Evolutionary conservation across 2,888 invertebrate species (phyloP).

Genomic region (Julus scandinavius): DNA sequence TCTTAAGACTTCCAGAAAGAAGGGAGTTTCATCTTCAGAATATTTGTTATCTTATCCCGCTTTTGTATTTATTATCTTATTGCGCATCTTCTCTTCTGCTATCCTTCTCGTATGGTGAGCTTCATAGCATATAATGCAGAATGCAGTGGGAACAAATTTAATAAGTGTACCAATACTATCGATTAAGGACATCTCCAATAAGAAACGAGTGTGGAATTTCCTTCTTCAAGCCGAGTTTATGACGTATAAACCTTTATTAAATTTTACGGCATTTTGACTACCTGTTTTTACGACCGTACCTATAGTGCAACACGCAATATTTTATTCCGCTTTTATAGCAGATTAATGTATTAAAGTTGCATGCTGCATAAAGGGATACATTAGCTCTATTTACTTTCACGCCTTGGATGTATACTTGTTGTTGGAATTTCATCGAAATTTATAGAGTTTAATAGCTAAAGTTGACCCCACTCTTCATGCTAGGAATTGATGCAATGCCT

Average conservation of each 20-base stretch:
- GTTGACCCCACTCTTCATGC: background rate
- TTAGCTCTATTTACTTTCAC: background rate
- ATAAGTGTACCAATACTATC: background rate
- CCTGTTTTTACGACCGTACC: background rate
- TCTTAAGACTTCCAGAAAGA: background rate
- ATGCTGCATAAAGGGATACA: background rate
- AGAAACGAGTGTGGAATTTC: background rate
- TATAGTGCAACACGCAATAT: background rate
- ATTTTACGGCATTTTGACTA: conserved; percentile 20
- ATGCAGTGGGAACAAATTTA: background rate
- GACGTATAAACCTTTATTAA: background rate
- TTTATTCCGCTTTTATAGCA: background rate
- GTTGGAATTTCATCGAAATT: background rate
- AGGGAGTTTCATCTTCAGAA: background rate
- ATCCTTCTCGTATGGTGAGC: background rate
- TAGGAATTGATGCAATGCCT: background rate
- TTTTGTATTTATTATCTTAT: background rate
- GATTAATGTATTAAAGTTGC: conserved; percentile 25
- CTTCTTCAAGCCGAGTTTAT: background rate
- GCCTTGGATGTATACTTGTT: background rate
- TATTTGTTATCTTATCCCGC: background rate
- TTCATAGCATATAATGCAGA: background rate
- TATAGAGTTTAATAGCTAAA: background rate
- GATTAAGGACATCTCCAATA: background rate
- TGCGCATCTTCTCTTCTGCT: background rate